phyloP scores from a whole-genome alignment of 2,888 invertebrate genomes.

The Petrolisthes cinctipes region DNA sequence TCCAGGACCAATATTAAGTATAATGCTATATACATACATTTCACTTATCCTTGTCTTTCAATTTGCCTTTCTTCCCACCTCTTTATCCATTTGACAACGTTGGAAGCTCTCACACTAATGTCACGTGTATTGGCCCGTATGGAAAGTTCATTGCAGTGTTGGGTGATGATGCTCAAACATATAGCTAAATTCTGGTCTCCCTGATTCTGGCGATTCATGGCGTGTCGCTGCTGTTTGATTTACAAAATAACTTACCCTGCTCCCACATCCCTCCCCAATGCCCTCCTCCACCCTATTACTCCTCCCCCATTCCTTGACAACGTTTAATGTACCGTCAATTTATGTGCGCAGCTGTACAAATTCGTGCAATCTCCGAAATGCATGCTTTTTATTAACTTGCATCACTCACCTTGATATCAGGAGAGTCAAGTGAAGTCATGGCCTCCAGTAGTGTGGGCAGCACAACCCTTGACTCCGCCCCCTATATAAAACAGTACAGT shows the following conservation, averaged over 20 bases:
- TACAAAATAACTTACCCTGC: too few relatives aligned
- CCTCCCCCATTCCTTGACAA: too few relatives aligned
- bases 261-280: too few relatives aligned
- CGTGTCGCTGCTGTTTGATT: not conserved
- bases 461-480: slow-evolving; percentile 37
- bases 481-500: too few relatives aligned
- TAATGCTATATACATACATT: too few relatives aligned
- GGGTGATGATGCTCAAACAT: not conserved
- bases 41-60: too few relatives aligned
- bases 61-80: too few relatives aligned
- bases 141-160: not conserved
- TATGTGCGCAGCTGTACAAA: too few relatives aligned
- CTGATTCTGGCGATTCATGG: not conserved
- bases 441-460: slow-evolving; percentile 44
- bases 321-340: too few relatives aligned
- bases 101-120: not conserved
- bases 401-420: slow-evolving; percentile 43
- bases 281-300: not conserved
- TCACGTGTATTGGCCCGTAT: not conserved
- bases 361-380: too few relatives aligned
- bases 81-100: not conserved
- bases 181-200: not conserved
- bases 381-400: too few relatives aligned
- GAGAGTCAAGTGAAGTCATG: slow-evolving; percentile 45
- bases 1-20: too few relatives aligned